phyloP scores from a whole-genome alignment of 2,113 vertebrate species.

The Aptenodytes forsteri region DNA sequence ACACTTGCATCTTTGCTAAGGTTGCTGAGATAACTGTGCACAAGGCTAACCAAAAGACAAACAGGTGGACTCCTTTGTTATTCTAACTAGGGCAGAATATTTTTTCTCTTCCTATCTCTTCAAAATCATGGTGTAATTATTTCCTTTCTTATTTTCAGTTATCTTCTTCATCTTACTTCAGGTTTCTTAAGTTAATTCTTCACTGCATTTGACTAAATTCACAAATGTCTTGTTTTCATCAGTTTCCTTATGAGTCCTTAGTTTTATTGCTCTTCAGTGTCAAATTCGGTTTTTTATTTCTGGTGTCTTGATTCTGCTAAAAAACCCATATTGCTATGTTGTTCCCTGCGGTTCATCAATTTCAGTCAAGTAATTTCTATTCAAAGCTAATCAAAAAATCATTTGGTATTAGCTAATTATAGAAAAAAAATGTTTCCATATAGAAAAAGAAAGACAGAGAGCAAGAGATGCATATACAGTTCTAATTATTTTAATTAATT shows the following conservation, averaged over 20 bases:
- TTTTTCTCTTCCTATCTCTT: background rate
- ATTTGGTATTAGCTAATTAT: background rate
- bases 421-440: background rate
- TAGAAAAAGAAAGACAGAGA: background rate
- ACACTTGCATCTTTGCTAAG: background rate
- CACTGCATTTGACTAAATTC: background rate
- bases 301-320: background rate
- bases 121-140: background rate
- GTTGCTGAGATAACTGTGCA: background rate
- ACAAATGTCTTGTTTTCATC: background rate
- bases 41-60: background rate
- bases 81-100: background rate
- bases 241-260: background rate
- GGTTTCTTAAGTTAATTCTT: background rate
- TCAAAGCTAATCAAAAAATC: background rate
- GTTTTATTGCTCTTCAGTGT: background rate
- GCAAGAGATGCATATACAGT: background rate
- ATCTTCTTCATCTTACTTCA: background rate
- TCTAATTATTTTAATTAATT: constrained; percentile 5
- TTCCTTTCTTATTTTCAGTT: background rate
- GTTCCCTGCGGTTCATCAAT: background rate
- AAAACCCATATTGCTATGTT: background rate
- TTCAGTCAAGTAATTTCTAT: background rate
- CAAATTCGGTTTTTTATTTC: background rate
- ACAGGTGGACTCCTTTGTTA: background rate